Base-by-base conservation (phyloP, 2,888 invertebrate genomes). In the Philaethria dido region DNA sequence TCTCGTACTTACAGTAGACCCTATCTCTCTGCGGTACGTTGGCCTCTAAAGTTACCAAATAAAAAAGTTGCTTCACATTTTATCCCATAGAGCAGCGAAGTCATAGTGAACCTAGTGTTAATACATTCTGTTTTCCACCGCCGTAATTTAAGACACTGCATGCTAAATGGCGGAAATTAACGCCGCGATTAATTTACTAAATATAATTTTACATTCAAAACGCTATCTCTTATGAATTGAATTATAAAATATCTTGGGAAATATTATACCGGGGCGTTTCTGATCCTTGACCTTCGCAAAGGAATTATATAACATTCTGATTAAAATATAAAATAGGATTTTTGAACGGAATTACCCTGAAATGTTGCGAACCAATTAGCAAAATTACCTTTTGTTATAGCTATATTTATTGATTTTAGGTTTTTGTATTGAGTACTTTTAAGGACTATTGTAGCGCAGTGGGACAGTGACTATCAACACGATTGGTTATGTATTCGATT, bases 271-370 rank as follows among this genome's bases (percentile, higher is more conserved):
- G n/a, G 59, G 71, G 74, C 74, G 75, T 74, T 73, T 63, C 70
- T 70, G 73, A 78, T 78, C 77, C 75, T 74, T 73, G 73, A 76
- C 77, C 76, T 75, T 73, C 70, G 71, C 69, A 13, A 71, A 68
- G 69, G 66, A 78, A 78, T 76, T 77, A 78, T 76, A 74, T 72
- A 22, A 57, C 63, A 50, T 9, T 33, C 62, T 57, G 52, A 69
- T 65, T 69, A 61, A 66, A 63, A 61, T 59, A 47, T 50, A 62
- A 68, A 64, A 62, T 33, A 47, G 47, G 33, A 68, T 60, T 45
- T 39, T 57, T 42, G 22, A 57, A 57, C 22, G 18, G 22, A 62
- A 62, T 59, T 50, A 42, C 18, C 22, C 18, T 20, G 22, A 60
- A 62, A 65, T 16, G 42, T 63, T 48, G 45, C 52, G n/a, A 64